Percentiles rank a stretch among this genome's conserved stretches.
Conservation (phyloP, 2,888 invertebrate species). For the Labia minor region DNA sequence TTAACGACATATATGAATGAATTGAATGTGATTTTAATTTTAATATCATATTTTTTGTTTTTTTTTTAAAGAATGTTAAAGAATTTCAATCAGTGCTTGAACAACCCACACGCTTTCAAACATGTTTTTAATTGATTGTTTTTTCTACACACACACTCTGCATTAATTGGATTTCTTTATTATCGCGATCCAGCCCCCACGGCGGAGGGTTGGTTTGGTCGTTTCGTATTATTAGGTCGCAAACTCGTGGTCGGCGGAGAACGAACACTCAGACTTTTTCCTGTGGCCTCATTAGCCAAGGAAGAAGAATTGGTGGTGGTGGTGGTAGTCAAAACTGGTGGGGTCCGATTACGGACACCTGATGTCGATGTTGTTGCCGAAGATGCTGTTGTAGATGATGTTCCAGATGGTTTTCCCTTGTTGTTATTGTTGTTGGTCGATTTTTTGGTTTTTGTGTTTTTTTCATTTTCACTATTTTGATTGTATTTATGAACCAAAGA, state of each 20-base stretch:
- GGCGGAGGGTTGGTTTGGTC: neutral
- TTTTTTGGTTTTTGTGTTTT: neutral
- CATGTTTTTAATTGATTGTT: neutral
- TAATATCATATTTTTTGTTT: too few species aligned
- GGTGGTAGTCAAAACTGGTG: neutral
- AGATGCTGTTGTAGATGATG: neutral
- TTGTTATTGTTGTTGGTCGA: neutral
- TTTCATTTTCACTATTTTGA: neutral
- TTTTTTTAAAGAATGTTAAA: too few species aligned
- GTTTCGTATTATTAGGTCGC: neutral
- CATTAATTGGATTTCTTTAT: neutral
- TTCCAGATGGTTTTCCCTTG: neutral
- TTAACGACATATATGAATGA: too few species aligned
- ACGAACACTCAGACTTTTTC: neutral
- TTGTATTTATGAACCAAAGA: neutral
- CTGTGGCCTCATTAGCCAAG: neutral
- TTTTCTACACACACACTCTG: neutral
- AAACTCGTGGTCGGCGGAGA: neutral
- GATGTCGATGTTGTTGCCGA: neutral
- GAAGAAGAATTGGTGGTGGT: neutral
- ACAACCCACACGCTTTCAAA: neutral
- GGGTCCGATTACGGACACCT: neutral
- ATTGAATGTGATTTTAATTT: too few species aligned
- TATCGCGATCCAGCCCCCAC: neutral
- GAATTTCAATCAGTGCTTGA: neutral